A percentile compares a stretch with the other conserved stretches of the same genome.
Evolutionary conservation across 2,888 invertebrate species (phyloP).

Genomic region (Matsumyia berberina): DNA sequence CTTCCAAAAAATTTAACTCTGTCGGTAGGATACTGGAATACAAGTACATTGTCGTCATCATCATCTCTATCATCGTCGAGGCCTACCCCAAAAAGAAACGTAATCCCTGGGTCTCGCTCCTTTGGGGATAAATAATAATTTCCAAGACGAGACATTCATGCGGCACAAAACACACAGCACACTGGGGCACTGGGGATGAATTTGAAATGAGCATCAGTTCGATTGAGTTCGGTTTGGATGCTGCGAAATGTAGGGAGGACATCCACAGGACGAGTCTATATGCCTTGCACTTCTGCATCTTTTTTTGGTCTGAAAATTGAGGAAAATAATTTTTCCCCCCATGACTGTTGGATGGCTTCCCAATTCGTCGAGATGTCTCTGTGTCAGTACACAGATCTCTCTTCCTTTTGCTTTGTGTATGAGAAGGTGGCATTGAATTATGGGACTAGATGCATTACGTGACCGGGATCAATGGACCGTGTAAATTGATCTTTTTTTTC

Average conservation of each 20-base stretch:
- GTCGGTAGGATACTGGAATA: slow-evolving; percentile 34
- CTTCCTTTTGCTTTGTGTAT: not conserved
- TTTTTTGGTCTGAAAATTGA: slow-evolving; percentile 31
- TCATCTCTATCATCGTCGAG: slow-evolving; percentile 45
- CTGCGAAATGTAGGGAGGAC: slow-evolving; percentile 31
- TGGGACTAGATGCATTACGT: slow-evolving; percentile 76
- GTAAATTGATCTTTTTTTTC: slow-evolving; percentile 70
- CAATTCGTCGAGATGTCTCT: slow-evolving; percentile 61
- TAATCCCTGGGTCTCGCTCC: slow-evolving; percentile 41
- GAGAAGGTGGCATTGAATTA: slow-evolving; percentile 66
- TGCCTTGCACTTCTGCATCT: slow-evolving; percentile 41
- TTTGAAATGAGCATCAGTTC: slow-evolving; percentile 66
- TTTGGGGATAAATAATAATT: slow-evolving; percentile 74
- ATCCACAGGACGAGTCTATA: slow-evolving; percentile 13
- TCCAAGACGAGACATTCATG: slow-evolving; percentile 67
- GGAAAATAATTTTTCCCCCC: slow-evolving; percentile 69
- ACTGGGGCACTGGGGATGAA: slow-evolving; percentile 76
- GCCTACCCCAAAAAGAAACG: slow-evolving; percentile 58
- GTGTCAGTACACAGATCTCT: slow-evolving; percentile 51
- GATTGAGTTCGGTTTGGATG: slow-evolving; percentile 17
- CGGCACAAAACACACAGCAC: slow-evolving; percentile 49
- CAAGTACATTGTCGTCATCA: slow-evolving; percentile 34
- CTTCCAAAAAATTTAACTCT: slow-evolving; percentile 64
- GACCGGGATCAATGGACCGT: slow-evolving; percentile 77
- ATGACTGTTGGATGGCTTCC: slow-evolving; percentile 72